Base-by-base conservation (phyloP, 2,113 vertebrate genomes). In the Picathartes gymnocephalus region DNA sequence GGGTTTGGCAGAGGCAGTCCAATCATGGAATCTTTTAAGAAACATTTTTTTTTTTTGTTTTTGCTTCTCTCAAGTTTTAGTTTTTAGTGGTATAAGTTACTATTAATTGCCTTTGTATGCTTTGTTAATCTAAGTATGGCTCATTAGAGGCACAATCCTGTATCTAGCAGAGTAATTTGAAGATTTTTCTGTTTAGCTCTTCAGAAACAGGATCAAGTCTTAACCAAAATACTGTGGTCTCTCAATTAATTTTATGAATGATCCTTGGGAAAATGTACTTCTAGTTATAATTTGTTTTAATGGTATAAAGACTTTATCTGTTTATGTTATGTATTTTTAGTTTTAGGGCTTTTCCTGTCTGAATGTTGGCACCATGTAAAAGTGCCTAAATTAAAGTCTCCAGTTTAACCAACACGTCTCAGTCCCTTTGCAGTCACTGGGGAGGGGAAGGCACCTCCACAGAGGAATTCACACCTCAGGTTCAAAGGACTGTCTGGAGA, bases 311-410 rank as follows among this genome's bases (percentile, higher is more conserved):
- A 21, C 8, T 8, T 40, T 65, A 51, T 19, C 11, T 35, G 5
- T 12, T 79, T 45, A 11, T n/a, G 3, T 45, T 56, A 14, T 7
- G 70, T 44, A 10, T 22, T 18, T 44, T 33, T 28, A 18, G 9
- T 65, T 72, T 78, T 81, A 71, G 3, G 15, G 2, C 0, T 72
- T 92, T 39, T 58, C 14, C 21, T 74, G 11, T 24, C 10, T 79
- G 39, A 58, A 62, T 3, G 2, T 44, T 42, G 30, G 6, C 11
- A 53, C 8, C 8, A 28, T 0, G 0, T 16, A 40, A 2, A 73
- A 50, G 21, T 28, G 5, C 6, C 35, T 51, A 39, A 74, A 37
- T 62, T 65, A 39, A 89, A 89, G 17, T 42, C 19, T 84, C 51
- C 22, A 18, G 16, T 24, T 57, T 71, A 89, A 66, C 11, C 11